A percentile compares a stretch with the other conserved stretches of the same genome.
Evolutionary conservation across 1,140 invertebrate species (phyloP).

Genomic region (Brachionus plicatilis): DNA sequence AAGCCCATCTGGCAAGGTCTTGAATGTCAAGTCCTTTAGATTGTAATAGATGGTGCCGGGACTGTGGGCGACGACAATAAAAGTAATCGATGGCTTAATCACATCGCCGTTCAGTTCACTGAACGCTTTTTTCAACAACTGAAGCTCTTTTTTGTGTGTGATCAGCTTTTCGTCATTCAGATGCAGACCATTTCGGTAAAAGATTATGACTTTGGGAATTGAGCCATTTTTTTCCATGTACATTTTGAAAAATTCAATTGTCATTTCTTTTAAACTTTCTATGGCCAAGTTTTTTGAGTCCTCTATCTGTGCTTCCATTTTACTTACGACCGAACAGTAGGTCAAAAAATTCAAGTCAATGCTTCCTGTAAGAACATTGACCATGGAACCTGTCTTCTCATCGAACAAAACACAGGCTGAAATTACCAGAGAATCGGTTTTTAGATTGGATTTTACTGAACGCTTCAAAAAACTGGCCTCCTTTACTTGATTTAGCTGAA

Average conservation of each 20-base stretch:
- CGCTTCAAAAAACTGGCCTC: neutral
- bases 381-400: neutral
- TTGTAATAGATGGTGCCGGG: neutral
- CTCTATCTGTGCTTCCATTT: neutral
- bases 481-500: neutral
- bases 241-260: constrained; percentile 8
- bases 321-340: neutral
- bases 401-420: neutral
- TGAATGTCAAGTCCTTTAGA: neutral
- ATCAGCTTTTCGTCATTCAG: constrained; percentile 9
- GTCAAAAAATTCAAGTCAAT: neutral
- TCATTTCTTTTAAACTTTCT: neutral
- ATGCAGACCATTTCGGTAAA: neutral
- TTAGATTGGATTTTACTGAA: neutral
- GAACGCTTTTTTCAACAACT: neutral
- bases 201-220: neutral
- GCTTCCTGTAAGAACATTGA: neutral
- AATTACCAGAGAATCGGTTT: neutral
- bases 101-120: neutral
- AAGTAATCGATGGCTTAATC: neutral
- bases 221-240: constrained; percentile 2
- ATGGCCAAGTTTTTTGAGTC: neutral
- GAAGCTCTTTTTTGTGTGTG: constrained; percentile 5
- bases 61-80: neutral
- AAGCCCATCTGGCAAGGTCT: neutral